phyloP scores from a whole-genome alignment of 2,113 vertebrate species.

The Plecturocebus donacophilus region DNA sequence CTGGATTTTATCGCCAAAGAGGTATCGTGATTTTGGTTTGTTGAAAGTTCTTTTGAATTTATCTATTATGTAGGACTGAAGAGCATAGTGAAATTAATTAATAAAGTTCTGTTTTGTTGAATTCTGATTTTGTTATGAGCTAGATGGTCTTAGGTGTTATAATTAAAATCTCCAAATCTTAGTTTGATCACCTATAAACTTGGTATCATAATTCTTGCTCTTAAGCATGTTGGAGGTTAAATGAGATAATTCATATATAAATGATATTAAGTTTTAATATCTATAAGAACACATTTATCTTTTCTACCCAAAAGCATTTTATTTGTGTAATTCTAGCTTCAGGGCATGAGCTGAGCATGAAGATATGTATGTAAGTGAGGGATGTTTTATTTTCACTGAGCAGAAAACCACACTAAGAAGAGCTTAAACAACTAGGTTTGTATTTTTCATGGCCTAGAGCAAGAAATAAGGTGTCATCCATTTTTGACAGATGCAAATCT shows the following conservation, averaged over 20 bases:
- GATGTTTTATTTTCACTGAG: neutral
- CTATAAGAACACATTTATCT: neutral
- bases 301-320: neutral
- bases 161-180: neutral
- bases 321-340: neutral
- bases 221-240: neutral
- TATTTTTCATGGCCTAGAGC: neutral
- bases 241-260: neutral
- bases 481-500: neutral
- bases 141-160: neutral
- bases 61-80: neutral
- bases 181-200: neutral
- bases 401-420: neutral
- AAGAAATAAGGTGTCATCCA: neutral
- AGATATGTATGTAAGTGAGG: neutral
- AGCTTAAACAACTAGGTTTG: neutral
- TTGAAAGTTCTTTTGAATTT: neutral
- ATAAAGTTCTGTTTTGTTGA: neutral
- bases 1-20: neutral
- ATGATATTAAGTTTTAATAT: neutral
- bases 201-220: neutral
- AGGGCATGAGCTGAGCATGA: neutral
- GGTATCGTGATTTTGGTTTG: neutral
- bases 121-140: neutral
- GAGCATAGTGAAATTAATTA: neutral